Percentiles rank a stretch among this genome's conserved stretches.
phyloP scores from a whole-genome alignment of 2,797 vertebrate genomes.

The Sebastes aleutianus region DNA sequence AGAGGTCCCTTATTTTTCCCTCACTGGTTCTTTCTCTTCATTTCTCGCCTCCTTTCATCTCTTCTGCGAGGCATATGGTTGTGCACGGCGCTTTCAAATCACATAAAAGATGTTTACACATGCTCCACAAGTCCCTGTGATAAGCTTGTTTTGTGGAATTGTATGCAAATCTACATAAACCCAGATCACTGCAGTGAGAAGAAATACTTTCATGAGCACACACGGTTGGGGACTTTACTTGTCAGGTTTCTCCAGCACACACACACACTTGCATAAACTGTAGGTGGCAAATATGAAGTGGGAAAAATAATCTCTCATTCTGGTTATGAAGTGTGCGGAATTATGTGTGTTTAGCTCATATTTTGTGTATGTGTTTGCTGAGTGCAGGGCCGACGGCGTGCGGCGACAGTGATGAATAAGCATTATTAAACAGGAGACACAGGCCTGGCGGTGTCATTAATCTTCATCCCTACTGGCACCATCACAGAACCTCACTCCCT shows the following conservation, averaged over 20 bases:
- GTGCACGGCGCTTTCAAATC: slow-evolving; percentile 43
- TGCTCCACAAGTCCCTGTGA: slow-evolving; percentile 24
- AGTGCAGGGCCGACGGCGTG: slow-evolving; percentile 10
- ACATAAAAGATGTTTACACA: slow-evolving; percentile 63
- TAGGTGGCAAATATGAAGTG: slow-evolving; percentile 23
- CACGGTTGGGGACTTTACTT: not conserved
- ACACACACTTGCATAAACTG: slow-evolving; percentile 5
- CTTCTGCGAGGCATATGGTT: slow-evolving; percentile 2
- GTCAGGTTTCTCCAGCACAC: slow-evolving; percentile 6
- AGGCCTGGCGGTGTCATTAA: slow-evolving; percentile 64
- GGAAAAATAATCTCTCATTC: slow-evolving; percentile 12
- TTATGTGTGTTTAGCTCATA: slow-evolving; percentile 11
- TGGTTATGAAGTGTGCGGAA: slow-evolving; percentile 7
- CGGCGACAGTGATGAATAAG: slow-evolving; percentile 74
- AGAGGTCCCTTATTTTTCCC: slow-evolving; percentile 65
- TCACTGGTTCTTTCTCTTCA: slow-evolving; percentile 51
- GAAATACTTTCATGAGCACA: slow-evolving; percentile 16
- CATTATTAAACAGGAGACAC: slow-evolving; percentile 74
- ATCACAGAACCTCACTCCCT: slow-evolving; percentile 50
- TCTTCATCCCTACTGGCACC: slow-evolving; percentile 71
- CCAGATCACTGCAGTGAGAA: slow-evolving; percentile 5
- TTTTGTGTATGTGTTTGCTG: slow-evolving; percentile 6
- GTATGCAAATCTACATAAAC: slow-evolving; percentile 55
- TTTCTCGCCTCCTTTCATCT: slow-evolving; percentile 63
- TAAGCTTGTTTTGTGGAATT: slow-evolving; percentile 37